Percentiles rank a stretch among this genome's conserved stretches.
phyloP scores from a whole-genome alignment of 2,113 vertebrate species.

The Orientallactaga bullata region DNA sequence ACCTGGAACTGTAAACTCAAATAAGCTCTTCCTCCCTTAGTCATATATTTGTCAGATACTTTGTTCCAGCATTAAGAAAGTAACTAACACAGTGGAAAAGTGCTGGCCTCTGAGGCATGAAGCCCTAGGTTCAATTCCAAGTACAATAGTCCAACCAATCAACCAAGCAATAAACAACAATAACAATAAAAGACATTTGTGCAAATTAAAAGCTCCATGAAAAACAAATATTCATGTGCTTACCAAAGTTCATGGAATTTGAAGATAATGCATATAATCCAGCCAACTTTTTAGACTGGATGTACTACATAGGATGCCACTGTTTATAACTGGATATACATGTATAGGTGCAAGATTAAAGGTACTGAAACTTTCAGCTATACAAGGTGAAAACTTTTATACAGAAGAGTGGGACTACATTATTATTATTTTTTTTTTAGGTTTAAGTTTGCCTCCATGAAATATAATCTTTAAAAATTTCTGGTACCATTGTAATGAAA shows the following conservation, averaged over 20 bases:
- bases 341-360: background rate
- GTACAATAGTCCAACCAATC: no score
- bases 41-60: no score
- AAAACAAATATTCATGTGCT: background rate
- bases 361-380: background rate
- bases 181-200: background rate
- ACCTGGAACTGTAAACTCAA: no score
- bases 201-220: background rate
- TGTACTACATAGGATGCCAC: background rate
- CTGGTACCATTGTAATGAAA: background rate
- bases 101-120: background rate
- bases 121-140: background rate
- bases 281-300: background rate
- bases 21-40: no score
- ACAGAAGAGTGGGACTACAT: background rate
- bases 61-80: no score
- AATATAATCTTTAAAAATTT: background rate
- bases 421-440: background rate
- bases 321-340: no score
- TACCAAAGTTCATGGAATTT: slow-evolving; percentile 3
- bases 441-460: background rate
- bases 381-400: background rate
- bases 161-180: background rate
- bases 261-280: background rate
- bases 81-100: background rate